Conservation (phyloP, 1,140 invertebrate genomes). For the Cydia amplana region DNA sequence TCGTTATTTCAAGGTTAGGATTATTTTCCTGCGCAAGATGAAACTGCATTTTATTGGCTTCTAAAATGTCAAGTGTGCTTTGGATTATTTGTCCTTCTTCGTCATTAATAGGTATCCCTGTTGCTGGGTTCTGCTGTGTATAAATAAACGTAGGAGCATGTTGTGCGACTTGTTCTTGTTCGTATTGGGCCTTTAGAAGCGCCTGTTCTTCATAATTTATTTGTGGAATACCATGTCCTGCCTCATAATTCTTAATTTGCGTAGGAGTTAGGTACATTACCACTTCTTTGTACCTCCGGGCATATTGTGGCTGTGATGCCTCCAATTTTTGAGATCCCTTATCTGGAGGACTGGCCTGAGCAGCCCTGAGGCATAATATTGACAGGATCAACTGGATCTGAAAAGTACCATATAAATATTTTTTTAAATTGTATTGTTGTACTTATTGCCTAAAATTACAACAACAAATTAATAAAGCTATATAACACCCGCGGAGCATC, state of each 20-base stretch:
- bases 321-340: slow-evolving; percentile 50
- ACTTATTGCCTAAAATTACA: too few species aligned
- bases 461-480: too few species aligned
- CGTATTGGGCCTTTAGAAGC: not conserved
- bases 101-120: not conserved
- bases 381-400: slow-evolving; percentile 40
- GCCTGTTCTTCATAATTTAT: not conserved
- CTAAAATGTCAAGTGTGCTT: slow-evolving; percentile 23
- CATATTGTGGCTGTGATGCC: slow-evolving; percentile 40
- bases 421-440: too few species aligned
- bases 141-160: not conserved
- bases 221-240: slow-evolving; percentile 42
- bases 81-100: slow-evolving; percentile 22
- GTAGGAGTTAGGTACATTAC: slow-evolving; percentile 61
- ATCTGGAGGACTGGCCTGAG: slow-evolving; percentile 35
- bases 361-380: slow-evolving; percentile 36
- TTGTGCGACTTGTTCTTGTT: not conserved
- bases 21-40: not conserved
- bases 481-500: too few species aligned
- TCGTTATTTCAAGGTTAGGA: not conserved
- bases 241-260: slow-evolving; percentile 57
- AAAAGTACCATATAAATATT: slow-evolving; percentile 8
- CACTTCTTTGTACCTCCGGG: slow-evolving; percentile 52
- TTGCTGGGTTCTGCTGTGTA: not conserved
- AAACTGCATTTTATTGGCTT: slow-evolving; percentile 11